Evolutionary conservation across 2,797 vertebrate species (phyloP).

Genomic region (Rhinatrema bivittatum): DNA sequence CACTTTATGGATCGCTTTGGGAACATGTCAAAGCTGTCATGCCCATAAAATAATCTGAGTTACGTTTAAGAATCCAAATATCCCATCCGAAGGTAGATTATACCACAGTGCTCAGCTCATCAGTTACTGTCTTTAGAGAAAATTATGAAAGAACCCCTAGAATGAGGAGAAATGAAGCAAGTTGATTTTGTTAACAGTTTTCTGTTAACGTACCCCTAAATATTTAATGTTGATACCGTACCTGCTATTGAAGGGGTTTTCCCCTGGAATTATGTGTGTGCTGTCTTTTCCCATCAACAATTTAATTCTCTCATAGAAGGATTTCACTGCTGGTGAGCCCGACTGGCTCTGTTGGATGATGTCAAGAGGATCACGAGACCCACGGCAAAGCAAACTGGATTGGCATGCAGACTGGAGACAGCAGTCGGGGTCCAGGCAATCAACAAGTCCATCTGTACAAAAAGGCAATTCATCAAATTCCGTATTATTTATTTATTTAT

Average conservation of each 20-base stretch:
- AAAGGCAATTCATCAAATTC: slow-evolving; percentile 10
- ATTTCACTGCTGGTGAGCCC: slow-evolving; percentile 65
- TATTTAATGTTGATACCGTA: slow-evolving; percentile 41
- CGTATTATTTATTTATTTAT: too few species aligned
- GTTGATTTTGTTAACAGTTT: too few species aligned
- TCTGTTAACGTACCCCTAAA: too few species aligned
- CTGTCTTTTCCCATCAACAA: slow-evolving; percentile 89
- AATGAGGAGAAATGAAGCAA: too few species aligned
- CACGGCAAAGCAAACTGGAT: slow-evolving; percentile 86
- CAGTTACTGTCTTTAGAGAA: too few species aligned
- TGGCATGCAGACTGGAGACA: slow-evolving; percentile 90
- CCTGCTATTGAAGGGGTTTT: slow-evolving; percentile 96
- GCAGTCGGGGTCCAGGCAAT: slow-evolving; percentile 97
- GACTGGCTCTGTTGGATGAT: slow-evolving; percentile 88
- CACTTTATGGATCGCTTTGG: too few species aligned
- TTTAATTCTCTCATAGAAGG: slow-evolving; percentile 93
- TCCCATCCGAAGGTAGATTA: too few species aligned
- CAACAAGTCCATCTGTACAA: slow-evolving; percentile 89
- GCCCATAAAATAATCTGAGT: too few species aligned
- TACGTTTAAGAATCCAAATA: too few species aligned
- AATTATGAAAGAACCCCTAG: too few species aligned
- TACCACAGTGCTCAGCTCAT: too few species aligned
- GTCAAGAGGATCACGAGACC: slow-evolving; percentile 86
- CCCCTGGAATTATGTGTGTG: slow-evolving; percentile 88
- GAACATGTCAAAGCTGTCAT: too few species aligned